Evolutionary conservation across 2,888 invertebrate genomes (phyloP).

Genomic region (Athalia cordata): DNA sequence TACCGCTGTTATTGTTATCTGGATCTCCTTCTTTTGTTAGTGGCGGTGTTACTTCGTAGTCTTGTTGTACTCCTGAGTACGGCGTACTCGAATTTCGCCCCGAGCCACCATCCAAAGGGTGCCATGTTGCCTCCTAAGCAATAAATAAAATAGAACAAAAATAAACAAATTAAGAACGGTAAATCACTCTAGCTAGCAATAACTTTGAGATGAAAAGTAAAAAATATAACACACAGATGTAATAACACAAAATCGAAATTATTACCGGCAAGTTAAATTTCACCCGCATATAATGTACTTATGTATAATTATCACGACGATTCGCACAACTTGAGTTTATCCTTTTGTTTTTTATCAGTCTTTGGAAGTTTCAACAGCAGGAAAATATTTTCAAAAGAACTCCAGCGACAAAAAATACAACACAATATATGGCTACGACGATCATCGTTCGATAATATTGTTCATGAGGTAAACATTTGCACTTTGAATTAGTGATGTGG

Average conservation of each 20-base stretch:
- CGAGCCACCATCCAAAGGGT: conserved; percentile 71
- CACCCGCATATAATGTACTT: conserved; percentile 18
- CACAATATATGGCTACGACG: conserved; percentile 70
- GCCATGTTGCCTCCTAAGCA: conserved; percentile 72
- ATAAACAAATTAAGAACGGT: background rate
- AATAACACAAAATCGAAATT: background rate
- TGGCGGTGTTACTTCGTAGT: conserved; percentile 67
- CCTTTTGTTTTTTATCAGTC: background rate
- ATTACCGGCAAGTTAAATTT: conserved; percentile 34
- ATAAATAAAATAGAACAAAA: background rate
- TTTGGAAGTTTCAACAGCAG: conserved; percentile 58
- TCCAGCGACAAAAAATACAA: conserved; percentile 68
- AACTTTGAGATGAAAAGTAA: background rate
- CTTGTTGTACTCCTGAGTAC: conserved; percentile 65
- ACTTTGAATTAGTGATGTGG: background rate
- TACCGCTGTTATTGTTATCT: conserved; percentile 70
- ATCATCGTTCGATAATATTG: conserved; percentile 60
- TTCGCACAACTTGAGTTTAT: too few relatives aligned
- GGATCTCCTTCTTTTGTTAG: conserved; percentile 68
- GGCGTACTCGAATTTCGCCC: conserved; percentile 73
- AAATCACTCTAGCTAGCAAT: background rate
- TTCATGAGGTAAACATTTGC: background rate
- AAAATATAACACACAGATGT: background rate
- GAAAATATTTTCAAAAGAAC: conserved; percentile 67
- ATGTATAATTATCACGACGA: background rate